Base-by-base conservation (phyloP, 2,113 vertebrate species). In the Rhinolophus ferrumequinum region DNA sequence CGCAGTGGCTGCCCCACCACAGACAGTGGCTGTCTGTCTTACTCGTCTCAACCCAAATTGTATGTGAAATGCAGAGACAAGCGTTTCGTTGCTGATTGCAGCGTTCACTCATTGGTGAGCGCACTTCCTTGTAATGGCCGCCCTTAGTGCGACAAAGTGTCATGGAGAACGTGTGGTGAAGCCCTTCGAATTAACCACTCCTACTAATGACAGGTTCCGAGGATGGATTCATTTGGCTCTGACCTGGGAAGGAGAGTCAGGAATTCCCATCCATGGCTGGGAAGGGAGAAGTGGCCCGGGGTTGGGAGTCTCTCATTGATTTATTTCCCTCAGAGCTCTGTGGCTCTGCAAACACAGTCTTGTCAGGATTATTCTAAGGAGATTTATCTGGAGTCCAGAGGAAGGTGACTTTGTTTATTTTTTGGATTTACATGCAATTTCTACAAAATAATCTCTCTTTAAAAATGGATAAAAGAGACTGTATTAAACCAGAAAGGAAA, bases 361-460 rank as follows among this genome's bases (percentile, higher is more conserved):
- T 93, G 18, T 84, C 85, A 64, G 77, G 73, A 96, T 98, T 97
- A 96, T 96, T 98, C 97, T 97, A 58, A 95, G 77, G 95, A 96
- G 97, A 97, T 98, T 97, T 98, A 83, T 93, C 93, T 95, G 73
- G 69, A 95, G 62, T 66, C 93, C 67, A 89, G 47, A 94, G 67
- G 95, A 97, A 97, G 97, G 44, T 70, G 58, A 58, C 41, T 95
- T 97, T 97, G 91, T 97, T 98, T 98, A 77, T 94, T 97, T 96
- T 97, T 93, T 97, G 64, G 83, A 97, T 98, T 98, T 98, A 79
- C 79, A 95, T 93, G 73, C 19, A 77, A 79, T 97, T 98, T 97
- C 91, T 92, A 88, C 85, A 72, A 97, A 97, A 96, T 96, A 93
- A 95, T 95, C 2, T 97, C 88, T 93, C 93, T 96, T 97, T 95